Percentiles rank a stretch among this genome's conserved stretches.
These are phyloP conservation scores for Gobio occitaniae DNA, from an alignment of 2,797 vertebrate species.

Conservation along the genomic window DNA sequence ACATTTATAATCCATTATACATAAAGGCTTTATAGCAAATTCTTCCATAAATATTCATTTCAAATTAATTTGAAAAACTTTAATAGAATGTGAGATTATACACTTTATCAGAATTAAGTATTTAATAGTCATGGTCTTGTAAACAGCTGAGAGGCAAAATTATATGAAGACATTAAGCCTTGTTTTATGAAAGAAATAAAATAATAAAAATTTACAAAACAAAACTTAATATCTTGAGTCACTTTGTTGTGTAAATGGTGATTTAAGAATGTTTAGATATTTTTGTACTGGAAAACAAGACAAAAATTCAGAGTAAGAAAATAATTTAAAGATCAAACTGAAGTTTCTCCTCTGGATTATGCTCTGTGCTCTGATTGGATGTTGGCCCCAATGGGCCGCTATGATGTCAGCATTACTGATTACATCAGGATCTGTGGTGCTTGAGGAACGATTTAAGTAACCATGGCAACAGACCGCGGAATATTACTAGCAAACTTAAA, in stretches of 20 bases:
- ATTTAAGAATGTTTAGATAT: background rate
- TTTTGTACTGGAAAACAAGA: background rate
- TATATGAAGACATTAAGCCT: too few relatives aligned
- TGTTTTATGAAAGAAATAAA: too few relatives aligned
- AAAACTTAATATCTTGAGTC: background rate
- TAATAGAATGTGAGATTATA: too few relatives aligned
- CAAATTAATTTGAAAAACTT: too few relatives aligned
- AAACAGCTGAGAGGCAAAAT: too few relatives aligned
- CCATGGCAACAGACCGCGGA: constrained; percentile 46
- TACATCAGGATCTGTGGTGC: constrained; percentile 52
- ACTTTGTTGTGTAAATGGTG: background rate
- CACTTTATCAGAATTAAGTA: too few relatives aligned
- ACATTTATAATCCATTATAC: too few relatives aligned
- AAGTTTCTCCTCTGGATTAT: background rate
- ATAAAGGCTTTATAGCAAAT: too few relatives aligned
- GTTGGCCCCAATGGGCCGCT: constrained; percentile 19
- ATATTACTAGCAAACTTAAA: constrained; percentile 47
- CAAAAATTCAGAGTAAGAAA: background rate
- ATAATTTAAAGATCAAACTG: background rate
- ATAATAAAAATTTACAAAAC: background rate
- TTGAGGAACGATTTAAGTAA: constrained; percentile 47
- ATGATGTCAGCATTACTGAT: constrained; percentile 43
- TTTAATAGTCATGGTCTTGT: too few relatives aligned
- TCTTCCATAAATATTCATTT: too few relatives aligned
- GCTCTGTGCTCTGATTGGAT: constrained; percentile 23